These are phyloP conservation scores for Sigmodon hispidus DNA, from an alignment of 2,113 vertebrate species.

Conservation along the genomic window DNA sequence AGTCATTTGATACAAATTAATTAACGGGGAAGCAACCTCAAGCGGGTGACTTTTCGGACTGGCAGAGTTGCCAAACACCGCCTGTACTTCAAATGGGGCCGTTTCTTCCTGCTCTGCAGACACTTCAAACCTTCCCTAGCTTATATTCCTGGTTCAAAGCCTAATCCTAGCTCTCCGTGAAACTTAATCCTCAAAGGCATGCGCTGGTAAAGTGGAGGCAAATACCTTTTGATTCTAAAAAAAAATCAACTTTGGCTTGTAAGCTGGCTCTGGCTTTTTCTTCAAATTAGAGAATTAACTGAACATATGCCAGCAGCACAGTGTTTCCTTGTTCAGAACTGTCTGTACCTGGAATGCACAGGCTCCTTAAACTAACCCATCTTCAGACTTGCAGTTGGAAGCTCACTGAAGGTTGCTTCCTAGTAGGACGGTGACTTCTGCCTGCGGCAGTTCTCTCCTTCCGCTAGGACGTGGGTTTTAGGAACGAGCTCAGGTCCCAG, in stretches of 20 bases:
- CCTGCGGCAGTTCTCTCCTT: not conserved
- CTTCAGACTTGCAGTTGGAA: not conserved
- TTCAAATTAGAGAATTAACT: constrained; percentile 57
- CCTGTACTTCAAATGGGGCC: not conserved
- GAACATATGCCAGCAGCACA: not conserved
- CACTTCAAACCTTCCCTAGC: not conserved
- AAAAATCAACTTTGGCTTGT: not conserved
- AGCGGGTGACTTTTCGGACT: not conserved
- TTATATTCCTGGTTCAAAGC: constrained; percentile 29
- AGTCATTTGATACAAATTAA: not conserved
- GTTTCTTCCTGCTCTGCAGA: not conserved
- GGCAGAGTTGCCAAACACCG: not conserved
- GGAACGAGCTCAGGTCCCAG: not conserved
- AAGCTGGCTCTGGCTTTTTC: constrained; percentile 15
- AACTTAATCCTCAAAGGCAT: constrained; percentile 52
- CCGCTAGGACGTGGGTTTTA: not conserved
- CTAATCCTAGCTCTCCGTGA: not conserved
- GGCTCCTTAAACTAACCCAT: not conserved
- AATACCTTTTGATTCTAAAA: constrained; percentile 67
- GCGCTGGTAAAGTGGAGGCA: not conserved
- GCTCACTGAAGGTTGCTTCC: not conserved
- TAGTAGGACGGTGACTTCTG: not conserved
- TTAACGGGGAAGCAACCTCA: not conserved
- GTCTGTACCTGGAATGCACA: not conserved
- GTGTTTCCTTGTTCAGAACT: not conserved